Conservation (phyloP, 2,888 invertebrate genomes). For the Heliconius sara region DNA sequence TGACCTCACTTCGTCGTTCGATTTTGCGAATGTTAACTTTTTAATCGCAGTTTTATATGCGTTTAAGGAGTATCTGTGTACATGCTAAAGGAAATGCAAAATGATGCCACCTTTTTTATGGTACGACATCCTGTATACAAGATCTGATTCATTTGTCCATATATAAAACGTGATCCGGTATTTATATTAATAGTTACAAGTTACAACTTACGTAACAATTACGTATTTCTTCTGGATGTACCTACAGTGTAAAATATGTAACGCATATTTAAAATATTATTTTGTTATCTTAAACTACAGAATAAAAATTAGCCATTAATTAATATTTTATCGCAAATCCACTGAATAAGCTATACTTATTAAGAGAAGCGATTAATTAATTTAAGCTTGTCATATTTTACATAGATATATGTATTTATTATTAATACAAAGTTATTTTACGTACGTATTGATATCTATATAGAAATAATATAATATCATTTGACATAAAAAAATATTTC, state of each 20-base stretch:
- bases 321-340: too few relatives aligned
- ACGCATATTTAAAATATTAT: not conserved
- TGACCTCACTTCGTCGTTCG: slow-evolving; percentile 72
- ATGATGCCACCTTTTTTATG: slow-evolving; percentile 18
- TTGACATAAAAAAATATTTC: not conserved
- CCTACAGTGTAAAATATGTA: not conserved
- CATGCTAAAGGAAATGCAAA: slow-evolving; percentile 50
- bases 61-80: slow-evolving; percentile 22
- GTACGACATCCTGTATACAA: slow-evolving; percentile 19
- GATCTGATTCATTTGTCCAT: slow-evolving; percentile 28
- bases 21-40: slow-evolving; percentile 58
- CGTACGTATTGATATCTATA: not conserved
- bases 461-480: not conserved
- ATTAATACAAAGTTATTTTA: not conserved
- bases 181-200: slow-evolving; percentile 11
- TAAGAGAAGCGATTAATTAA: too few relatives aligned
- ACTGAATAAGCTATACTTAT: too few relatives aligned
- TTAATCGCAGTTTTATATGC: slow-evolving; percentile 43
- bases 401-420: not conserved
- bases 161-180: not conserved
- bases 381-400: too few relatives aligned
- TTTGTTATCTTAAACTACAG: not conserved
- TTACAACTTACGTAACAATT: not conserved
- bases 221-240: not conserved
- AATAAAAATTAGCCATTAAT: too few relatives aligned